These are phyloP conservation scores for Acanthopagrus latus DNA, from an alignment of 2,797 vertebrate species.

Conservation along the genomic window DNA sequence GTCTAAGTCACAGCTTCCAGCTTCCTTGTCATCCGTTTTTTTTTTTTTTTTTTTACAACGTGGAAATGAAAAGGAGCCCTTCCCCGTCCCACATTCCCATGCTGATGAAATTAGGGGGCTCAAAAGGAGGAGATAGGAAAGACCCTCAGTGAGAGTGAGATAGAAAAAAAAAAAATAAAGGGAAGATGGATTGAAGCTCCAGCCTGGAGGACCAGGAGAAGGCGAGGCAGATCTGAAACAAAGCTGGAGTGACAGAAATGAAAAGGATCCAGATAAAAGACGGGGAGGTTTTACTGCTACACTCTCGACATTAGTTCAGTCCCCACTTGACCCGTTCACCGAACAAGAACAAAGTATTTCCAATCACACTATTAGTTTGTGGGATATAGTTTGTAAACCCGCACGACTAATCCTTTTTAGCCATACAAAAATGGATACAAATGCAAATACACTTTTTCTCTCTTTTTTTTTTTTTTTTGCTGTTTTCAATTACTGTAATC, in stretches of 20 bases:
- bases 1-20: constrained; percentile 53
- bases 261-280: constrained; percentile 57
- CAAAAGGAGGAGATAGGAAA: constrained; percentile 22
- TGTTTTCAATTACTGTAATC: constrained; percentile 70
- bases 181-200: constrained; percentile 3
- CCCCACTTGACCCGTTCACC: constrained; percentile 61
- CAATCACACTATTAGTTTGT: constrained; percentile 52
- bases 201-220: constrained; percentile 23
- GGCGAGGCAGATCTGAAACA: constrained; percentile 44
- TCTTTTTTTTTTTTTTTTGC: background rate
- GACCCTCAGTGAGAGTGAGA: constrained; percentile 28
- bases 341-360: constrained; percentile 38
- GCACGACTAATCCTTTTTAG: constrained; percentile 55
- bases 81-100: constrained; percentile 56
- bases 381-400: constrained; percentile 49
- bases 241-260: constrained; percentile 39
- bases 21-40: constrained; percentile 65
- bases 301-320: constrained; percentile 33
- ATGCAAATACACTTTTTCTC: constrained; percentile 45
- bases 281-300: constrained; percentile 30
- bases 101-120: constrained; percentile 65
- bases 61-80: constrained; percentile 68
- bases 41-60: constrained; percentile 53
- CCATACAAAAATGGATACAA: constrained; percentile 25
- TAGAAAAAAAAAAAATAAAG: constrained; percentile 13